These are phyloP conservation scores for Menidia beryllina DNA, from an alignment of 2,113 vertebrate genomes.

Conservation along the genomic window DNA sequence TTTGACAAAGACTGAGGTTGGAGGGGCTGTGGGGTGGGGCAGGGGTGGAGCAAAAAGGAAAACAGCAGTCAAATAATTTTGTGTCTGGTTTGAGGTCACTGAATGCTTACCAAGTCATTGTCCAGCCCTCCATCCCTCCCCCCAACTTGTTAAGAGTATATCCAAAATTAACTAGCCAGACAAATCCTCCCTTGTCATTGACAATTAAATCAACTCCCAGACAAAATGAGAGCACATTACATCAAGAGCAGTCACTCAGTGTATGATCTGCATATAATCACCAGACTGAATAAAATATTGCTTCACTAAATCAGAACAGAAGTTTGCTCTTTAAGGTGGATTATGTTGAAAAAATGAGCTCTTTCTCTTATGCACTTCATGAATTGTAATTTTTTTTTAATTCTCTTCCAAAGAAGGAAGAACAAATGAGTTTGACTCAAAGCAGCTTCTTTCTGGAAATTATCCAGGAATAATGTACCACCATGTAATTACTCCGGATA, in stretches of 20 bases:
- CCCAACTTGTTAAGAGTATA: conserved; percentile 49
- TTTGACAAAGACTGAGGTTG: conserved; percentile 70
- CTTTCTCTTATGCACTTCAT: conserved; percentile 38
- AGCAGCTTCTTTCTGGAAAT: conserved; percentile 82
- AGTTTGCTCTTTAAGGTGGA: conserved; percentile 34
- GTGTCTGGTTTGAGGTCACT: conserved; percentile 67
- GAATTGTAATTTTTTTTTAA: conserved; percentile 33
- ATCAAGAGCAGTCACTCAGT: conserved; percentile 47
- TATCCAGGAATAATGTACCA: conserved; percentile 84
- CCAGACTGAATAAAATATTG: conserved; percentile 40
- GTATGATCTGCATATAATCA: conserved; percentile 54
- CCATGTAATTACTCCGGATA: conserved; percentile 84
- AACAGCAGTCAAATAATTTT: conserved; percentile 62
- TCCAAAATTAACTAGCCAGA: conserved; percentile 73
- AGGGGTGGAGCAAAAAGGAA: conserved; percentile 36
- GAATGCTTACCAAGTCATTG: conserved; percentile 32
- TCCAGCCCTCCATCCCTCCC: conserved; percentile 26
- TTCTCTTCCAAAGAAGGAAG: conserved; percentile 53
- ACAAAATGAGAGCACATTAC: conserved; percentile 64
- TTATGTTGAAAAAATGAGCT: conserved; percentile 26
- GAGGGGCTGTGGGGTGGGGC: conserved; percentile 55
- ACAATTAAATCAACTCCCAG: conserved; percentile 70
- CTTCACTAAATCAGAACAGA: conserved; percentile 31
- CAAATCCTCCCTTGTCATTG: conserved; percentile 67
- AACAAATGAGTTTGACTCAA: conserved; percentile 79